These are phyloP conservation scores for Lophochroa leadbeateri DNA, from an alignment of 2,113 vertebrate genomes.

Conservation along the genomic window DNA sequence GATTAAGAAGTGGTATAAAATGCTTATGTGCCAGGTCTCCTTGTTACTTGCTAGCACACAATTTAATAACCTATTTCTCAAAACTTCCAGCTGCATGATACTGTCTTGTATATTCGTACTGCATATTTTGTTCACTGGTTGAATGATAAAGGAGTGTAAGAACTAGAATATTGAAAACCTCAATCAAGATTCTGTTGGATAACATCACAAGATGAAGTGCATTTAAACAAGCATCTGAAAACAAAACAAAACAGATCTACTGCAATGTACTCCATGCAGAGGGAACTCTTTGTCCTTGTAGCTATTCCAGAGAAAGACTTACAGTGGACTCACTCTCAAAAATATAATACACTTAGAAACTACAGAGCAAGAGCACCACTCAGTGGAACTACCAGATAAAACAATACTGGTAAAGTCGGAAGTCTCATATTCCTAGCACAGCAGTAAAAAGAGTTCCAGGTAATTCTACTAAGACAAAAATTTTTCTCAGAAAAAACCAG, in stretches of 20 bases:
- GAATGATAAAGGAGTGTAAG: neutral
- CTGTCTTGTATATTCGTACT: neutral
- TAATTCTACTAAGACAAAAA: neutral
- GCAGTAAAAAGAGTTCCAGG: neutral
- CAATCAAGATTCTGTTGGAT: neutral
- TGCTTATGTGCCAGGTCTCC: neutral
- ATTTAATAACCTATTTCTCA: neutral
- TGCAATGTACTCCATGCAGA: neutral
- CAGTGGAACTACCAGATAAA: conserved; percentile 54
- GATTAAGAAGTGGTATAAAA: neutral
- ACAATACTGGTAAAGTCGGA: neutral
- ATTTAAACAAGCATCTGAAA: neutral
- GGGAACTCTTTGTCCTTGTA: neutral
- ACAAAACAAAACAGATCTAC: neutral
- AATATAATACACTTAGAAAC: neutral
- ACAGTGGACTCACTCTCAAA: neutral
- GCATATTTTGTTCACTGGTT: neutral
- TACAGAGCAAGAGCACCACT: conserved; percentile 68
- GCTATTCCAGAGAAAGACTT: neutral
- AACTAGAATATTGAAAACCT: neutral
- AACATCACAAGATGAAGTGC: neutral
- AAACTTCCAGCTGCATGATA: neutral
- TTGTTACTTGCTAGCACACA: neutral
- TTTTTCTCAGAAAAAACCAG: neutral
- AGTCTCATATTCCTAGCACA: neutral